These are phyloP conservation scores for Grammomys surdaster DNA, from an alignment of 2,113 vertebrate genomes.

Conservation along the genomic window DNA sequence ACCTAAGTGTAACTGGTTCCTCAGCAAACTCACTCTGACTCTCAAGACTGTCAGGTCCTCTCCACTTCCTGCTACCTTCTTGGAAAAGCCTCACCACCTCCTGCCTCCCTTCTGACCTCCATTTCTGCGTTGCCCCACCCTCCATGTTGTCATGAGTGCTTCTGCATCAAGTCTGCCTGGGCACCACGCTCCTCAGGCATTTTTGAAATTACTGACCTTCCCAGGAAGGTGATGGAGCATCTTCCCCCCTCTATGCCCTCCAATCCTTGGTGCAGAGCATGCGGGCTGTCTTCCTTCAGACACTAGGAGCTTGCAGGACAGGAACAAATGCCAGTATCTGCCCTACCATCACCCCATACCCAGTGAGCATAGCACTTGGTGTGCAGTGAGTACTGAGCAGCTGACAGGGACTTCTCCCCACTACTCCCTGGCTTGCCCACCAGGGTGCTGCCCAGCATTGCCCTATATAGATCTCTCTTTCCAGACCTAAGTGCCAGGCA, in stretches of 20 bases:
- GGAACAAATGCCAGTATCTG: background rate
- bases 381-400: background rate
- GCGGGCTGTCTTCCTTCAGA: background rate
- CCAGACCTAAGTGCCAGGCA: conserved; percentile 6
- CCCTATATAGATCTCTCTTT: background rate
- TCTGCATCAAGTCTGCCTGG: background rate
- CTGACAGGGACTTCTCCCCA: background rate
- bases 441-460: background rate
- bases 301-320: background rate
- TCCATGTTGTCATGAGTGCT: background rate
- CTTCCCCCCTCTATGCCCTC: background rate
- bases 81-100: background rate
- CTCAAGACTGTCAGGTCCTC: background rate
- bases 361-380: background rate
- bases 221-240: background rate
- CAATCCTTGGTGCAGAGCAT: too few species aligned
- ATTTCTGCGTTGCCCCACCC: background rate
- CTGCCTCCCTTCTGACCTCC: background rate
- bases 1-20: background rate
- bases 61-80: background rate
- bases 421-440: background rate
- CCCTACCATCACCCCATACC: background rate
- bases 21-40: background rate
- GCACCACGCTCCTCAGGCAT: rapidly evolving
- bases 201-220: too few species aligned